phyloP scores from a whole-genome alignment of 2,113 vertebrate species.

The Ginglymostoma cirratum region DNA sequence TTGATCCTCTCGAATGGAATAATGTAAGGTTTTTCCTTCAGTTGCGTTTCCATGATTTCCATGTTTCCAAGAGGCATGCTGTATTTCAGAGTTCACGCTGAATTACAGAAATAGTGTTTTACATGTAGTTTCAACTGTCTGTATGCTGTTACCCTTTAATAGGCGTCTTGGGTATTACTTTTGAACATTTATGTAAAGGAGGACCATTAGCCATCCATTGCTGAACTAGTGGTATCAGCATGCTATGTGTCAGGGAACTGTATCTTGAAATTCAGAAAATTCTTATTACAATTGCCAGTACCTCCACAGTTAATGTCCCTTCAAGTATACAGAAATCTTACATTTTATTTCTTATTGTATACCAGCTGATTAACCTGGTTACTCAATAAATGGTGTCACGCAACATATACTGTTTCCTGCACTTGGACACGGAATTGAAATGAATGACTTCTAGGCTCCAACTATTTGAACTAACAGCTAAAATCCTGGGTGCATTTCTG shows the following conservation, averaged over 20 bases:
- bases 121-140: background rate
- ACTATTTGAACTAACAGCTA: too few species aligned
- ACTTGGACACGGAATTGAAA: background rate
- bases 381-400: background rate
- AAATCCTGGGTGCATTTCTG: too few species aligned
- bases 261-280: background rate
- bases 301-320: background rate
- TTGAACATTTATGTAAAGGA: background rate
- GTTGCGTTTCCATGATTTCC: too few species aligned
- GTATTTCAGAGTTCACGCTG: background rate
- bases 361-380: background rate
- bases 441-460: too few species aligned
- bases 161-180: background rate
- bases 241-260: background rate
- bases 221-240: background rate
- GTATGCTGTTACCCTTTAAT: background rate
- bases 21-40: background rate
- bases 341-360: background rate
- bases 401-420: background rate
- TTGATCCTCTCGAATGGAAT: background rate
- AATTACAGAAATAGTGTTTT: background rate
- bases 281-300: background rate
- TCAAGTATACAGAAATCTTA: background rate
- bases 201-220: background rate
- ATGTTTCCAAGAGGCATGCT: too few species aligned